These are phyloP conservation scores for Poecilia wingei DNA, from an alignment of 2,797 vertebrate species.

Conservation along the genomic window DNA sequence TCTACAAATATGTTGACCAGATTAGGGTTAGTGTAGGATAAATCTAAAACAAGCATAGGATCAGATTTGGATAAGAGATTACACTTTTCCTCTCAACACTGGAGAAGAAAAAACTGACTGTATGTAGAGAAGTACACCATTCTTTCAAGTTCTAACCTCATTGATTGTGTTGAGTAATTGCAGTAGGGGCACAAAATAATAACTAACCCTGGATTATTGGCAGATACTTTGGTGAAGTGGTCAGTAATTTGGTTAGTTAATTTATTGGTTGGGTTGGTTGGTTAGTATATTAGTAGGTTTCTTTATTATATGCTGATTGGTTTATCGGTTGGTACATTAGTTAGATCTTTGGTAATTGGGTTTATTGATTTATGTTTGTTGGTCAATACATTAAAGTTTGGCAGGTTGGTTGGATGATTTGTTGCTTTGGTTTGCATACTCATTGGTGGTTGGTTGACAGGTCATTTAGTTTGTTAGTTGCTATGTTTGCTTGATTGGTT, in stretches of 20 bases:
- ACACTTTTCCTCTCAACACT: background rate
- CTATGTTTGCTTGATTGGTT: background rate
- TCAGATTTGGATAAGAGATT: background rate
- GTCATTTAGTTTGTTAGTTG: background rate
- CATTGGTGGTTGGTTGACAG: background rate
- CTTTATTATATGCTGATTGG: background rate
- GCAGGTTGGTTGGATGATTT: background rate
- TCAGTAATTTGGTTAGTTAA: background rate
- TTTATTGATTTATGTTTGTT: background rate
- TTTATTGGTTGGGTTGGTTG: background rate
- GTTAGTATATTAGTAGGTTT: too few species aligned
- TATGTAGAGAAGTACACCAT: too few species aligned
- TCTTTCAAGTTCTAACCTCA: background rate
- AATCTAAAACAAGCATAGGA: background rate
- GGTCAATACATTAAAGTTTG: background rate
- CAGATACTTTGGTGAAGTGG: background rate
- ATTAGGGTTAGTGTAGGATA: background rate
- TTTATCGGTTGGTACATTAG: background rate
- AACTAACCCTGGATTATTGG: background rate
- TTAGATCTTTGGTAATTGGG: background rate
- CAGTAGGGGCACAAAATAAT: background rate
- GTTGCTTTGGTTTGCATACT: background rate
- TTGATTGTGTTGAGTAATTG: background rate
- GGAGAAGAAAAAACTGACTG: background rate
- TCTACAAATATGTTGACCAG: background rate